These are phyloP conservation scores for Catocala nupta DNA, from an alignment of 2,888 invertebrate species.

Conservation along the genomic window DNA sequence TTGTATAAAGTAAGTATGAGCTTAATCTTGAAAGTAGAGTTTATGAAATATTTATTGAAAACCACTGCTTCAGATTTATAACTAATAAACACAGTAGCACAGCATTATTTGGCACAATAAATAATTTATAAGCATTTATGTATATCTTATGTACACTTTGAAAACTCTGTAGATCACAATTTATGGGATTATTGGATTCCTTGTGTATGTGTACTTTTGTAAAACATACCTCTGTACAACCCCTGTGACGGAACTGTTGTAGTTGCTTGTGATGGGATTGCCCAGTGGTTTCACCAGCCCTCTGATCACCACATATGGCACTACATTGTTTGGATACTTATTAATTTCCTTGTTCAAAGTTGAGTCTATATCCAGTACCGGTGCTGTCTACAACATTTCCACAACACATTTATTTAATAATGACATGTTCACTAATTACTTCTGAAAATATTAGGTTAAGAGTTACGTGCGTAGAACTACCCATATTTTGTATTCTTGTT, in stretches of 20 bases:
- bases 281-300: conserved; percentile 93
- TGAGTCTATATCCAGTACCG: conserved; percentile 89
- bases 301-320: conserved; percentile 92
- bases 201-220: no score
- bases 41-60: no score
- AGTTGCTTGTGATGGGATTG: conserved; percentile 91
- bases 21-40: no score
- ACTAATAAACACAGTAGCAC: no score
- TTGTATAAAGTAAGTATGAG: no score
- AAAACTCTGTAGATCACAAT: no score
- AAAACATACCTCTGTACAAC: conserved; percentile 90
- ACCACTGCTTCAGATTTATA: no score
- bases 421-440: not conserved
- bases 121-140: no score
- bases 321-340: conserved; percentile 88
- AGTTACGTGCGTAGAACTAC: not conserved
- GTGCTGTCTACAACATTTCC: conserved; percentile 87
- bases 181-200: no score
- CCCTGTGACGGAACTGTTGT: conserved; percentile 91
- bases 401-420: not conserved
- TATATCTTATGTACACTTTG: no score
- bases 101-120: no score
- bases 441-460: not conserved
- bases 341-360: conserved; percentile 89
- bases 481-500: no score